Percentiles rank a stretch among this genome's conserved stretches.
phyloP scores from a whole-genome alignment of 2,797 vertebrate species.

The Adelosebastes latens region DNA sequence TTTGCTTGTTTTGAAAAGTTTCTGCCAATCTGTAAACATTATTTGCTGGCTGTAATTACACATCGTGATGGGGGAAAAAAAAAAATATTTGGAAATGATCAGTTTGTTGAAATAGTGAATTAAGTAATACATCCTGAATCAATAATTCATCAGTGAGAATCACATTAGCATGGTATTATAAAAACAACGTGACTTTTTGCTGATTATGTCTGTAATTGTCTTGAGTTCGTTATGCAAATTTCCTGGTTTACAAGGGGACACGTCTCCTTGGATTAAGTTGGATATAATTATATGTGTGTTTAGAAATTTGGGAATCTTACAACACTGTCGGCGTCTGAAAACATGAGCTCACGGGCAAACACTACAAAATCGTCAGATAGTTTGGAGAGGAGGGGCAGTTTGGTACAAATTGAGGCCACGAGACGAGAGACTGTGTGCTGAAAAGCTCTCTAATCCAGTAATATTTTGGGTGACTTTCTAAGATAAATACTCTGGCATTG shows the following conservation, averaged over 20 bases:
- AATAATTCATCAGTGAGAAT: constrained; percentile 36
- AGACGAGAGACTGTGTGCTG: constrained; percentile 62
- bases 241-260: constrained; percentile 14
- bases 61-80: background rate
- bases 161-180: constrained; percentile 11
- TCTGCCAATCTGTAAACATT: constrained; percentile 1
- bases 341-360: constrained; percentile 27
- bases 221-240: constrained; percentile 35
- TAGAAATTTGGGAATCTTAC: constrained; percentile 8
- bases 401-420: constrained; percentile 69
- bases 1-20: background rate
- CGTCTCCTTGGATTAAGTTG: constrained; percentile 23
- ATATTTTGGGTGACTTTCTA: constrained; percentile 79
- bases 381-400: constrained; percentile 38
- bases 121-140: constrained; percentile 37
- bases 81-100: constrained; percentile 8
- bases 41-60: constrained; percentile 9
- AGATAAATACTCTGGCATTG: constrained; percentile 79
- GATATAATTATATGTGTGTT: constrained; percentile 24
- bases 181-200: constrained; percentile 13
- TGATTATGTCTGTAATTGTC: constrained; percentile 38
- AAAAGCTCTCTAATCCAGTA: constrained; percentile 76
- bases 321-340: background rate
- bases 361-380: constrained; percentile 15
- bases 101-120: constrained; percentile 40